Evolutionary conservation across 1,140 invertebrate species (phyloP).

Genomic region (Drosophila ambigua): DNA sequence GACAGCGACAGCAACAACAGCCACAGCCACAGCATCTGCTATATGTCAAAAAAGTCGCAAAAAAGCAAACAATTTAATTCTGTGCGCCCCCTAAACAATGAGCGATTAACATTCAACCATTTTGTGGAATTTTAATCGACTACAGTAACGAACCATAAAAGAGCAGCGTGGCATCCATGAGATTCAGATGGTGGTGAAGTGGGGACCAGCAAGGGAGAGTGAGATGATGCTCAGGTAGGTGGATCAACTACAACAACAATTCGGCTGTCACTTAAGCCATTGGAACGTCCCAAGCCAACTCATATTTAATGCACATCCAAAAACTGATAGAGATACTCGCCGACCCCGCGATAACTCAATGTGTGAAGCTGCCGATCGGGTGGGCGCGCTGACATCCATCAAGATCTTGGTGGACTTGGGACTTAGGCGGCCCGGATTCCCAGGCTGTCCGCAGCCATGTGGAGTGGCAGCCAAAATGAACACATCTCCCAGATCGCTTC

Average conservation of each 20-base stretch:
- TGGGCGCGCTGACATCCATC: slow-evolving; percentile 76
- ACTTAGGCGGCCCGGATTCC: no score
- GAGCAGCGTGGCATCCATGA: neutral
- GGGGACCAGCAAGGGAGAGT: slow-evolving; percentile 12
- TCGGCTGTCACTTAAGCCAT: slow-evolving; percentile 66
- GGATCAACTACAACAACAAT: slow-evolving; percentile 42
- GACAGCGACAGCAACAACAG: slow-evolving; percentile 9
- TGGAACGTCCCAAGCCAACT: slow-evolving; percentile 46
- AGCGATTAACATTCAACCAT: slow-evolving; percentile 79
- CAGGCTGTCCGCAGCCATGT: slow-evolving; percentile 48
- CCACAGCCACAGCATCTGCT: slow-evolving; percentile 17
- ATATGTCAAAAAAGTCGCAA: slow-evolving; percentile 77
- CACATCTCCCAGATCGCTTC: slow-evolving; percentile 47
- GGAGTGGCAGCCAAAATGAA: slow-evolving; percentile 57
- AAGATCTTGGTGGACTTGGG: slow-evolving; percentile 51
- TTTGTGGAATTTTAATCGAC: slow-evolving; percentile 78
- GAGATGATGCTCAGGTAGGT: slow-evolving; percentile 44
- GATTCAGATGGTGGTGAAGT: neutral
- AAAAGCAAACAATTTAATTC: slow-evolving; percentile 76
- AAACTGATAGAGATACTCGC: slow-evolving; percentile 21
- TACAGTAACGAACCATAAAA: slow-evolving; percentile 25
- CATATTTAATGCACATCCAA: slow-evolving; percentile 52
- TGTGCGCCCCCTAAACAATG: slow-evolving; percentile 73
- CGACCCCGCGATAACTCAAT: slow-evolving; percentile 53
- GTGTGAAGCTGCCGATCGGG: slow-evolving; percentile 62